Evolutionary conservation across 2,113 vertebrate species (phyloP).

Genomic region (Gambusia holbrooki): DNA sequence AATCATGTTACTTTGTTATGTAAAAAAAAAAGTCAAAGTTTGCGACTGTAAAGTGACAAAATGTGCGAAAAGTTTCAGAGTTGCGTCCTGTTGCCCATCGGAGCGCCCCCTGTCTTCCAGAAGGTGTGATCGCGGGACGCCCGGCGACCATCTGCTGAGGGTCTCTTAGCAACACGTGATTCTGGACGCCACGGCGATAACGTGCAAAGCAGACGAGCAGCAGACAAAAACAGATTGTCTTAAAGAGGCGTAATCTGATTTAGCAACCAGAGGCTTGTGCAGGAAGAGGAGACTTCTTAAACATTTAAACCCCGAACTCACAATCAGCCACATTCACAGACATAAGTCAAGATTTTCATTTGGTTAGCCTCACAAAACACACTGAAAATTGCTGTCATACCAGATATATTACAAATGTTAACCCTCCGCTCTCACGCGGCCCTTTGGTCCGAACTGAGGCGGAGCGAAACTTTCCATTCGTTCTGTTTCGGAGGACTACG

Average conservation of each 20-base stretch:
- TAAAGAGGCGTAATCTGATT: constrained; percentile 76
- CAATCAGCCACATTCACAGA: constrained; percentile 74
- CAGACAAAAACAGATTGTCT: constrained; percentile 74
- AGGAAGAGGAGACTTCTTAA: constrained; percentile 62
- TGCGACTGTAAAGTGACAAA: too few species aligned
- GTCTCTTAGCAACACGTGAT: constrained; percentile 70
- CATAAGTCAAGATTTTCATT: constrained; percentile 69
- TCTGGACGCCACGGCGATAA: constrained; percentile 72
- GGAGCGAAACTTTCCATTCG: constrained; percentile 17
- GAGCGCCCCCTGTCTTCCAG: background rate
- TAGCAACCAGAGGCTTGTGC: constrained; percentile 57
- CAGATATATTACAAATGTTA: constrained; percentile 54
- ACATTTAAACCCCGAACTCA: constrained; percentile 61
- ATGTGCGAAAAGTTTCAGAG: too few species aligned
- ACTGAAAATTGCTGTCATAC: constrained; percentile 66
- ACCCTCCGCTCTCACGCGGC: constrained; percentile 21
- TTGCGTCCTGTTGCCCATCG: background rate
- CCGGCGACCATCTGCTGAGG: constrained; percentile 60
- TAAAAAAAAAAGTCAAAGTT: too few species aligned
- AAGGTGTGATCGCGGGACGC: constrained; percentile 67
- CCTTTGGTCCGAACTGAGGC: constrained; percentile 28
- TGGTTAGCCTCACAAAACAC: constrained; percentile 51
- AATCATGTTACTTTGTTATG: too few species aligned
- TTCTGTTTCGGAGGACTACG: background rate
- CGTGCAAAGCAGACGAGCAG: constrained; percentile 60